Percentiles rank a stretch among this genome's conserved stretches.
phyloP scores from a whole-genome alignment of 2,888 invertebrate genomes.

The Erpobdella octoculata region DNA sequence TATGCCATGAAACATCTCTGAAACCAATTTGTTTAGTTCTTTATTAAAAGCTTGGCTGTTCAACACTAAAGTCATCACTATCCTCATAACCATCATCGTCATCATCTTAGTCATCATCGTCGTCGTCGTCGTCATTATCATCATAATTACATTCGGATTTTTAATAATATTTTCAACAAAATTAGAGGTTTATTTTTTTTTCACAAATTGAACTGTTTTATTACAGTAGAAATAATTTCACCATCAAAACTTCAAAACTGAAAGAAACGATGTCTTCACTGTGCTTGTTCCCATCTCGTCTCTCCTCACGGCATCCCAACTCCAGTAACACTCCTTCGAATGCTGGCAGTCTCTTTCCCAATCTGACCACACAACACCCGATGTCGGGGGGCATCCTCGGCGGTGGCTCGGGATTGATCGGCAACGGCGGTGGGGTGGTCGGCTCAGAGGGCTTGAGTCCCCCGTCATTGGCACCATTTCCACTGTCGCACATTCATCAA shows the following conservation, averaged over 20 bases:
- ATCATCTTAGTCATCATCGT: neutral
- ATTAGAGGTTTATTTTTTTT: too few species aligned
- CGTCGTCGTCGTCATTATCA: neutral
- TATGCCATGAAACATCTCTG: too few species aligned
- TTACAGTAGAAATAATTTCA: too few species aligned
- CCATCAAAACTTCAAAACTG: too few species aligned
- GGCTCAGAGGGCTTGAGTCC: neutral
- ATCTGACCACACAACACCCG: neutral
- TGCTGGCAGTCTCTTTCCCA: too few species aligned
- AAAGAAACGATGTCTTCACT: too few species aligned
- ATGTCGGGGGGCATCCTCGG: neutral
- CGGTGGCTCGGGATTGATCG: neutral
- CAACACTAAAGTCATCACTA: neutral
- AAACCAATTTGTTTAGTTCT: too few species aligned
- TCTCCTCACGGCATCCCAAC: neutral
- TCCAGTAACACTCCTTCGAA: neutral
- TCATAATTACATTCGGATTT: neutral
- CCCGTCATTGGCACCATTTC: slow-evolving; percentile 8
- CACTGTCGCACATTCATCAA: slow-evolving; percentile 13
- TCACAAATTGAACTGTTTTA: too few species aligned
- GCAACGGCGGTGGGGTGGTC: neutral
- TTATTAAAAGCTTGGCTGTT: too few species aligned
- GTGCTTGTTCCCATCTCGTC: too few species aligned
- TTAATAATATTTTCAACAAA: too few species aligned
- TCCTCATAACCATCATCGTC: neutral